Percentiles rank a stretch among this genome's conserved stretches.
phyloP scores from a whole-genome alignment of 1,140 invertebrate genomes.

The Aphaenogaster rudis region DNA sequence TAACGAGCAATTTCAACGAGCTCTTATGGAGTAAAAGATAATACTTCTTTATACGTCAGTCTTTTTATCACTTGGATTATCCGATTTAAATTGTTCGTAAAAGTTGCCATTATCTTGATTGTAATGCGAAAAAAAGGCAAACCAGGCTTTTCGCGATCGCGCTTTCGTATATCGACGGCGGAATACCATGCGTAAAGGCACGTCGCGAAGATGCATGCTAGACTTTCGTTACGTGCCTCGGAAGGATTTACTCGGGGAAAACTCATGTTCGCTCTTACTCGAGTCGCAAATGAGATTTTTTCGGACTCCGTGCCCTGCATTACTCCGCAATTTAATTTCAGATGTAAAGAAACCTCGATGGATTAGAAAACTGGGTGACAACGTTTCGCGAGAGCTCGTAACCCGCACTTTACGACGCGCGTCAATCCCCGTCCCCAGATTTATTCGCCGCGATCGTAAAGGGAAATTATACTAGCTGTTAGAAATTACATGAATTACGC shows the following conservation, averaged over 20 bases:
- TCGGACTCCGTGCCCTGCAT: conserved; percentile 39
- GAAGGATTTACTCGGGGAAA: conserved; percentile 39
- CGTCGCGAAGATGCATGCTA: conserved; percentile 26
- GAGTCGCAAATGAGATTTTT: conserved; percentile 56
- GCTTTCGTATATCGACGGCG: conserved; percentile 36
- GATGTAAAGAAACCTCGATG: conserved; percentile 43
- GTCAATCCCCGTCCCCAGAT: conserved; percentile 19
- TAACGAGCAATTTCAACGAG: neutral
- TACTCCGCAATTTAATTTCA: conserved; percentile 54
- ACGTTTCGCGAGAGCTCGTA: conserved; percentile 28
- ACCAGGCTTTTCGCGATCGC: conserved; percentile 21
- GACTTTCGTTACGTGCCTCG: conserved; percentile 40
- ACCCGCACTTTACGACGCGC: conserved; percentile 43
- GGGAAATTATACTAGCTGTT: conserved; percentile 45
- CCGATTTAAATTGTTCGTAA: conserved; percentile 38
- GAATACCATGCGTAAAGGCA: conserved; percentile 46
- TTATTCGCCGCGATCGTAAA: conserved; percentile 19
- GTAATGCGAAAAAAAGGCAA: neutral
- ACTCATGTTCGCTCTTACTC: conserved; percentile 39
- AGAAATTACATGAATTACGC: conserved; percentile 22
- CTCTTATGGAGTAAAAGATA: neutral
- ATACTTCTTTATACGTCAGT: neutral
- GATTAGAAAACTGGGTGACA: conserved; percentile 38
- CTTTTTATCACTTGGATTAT: neutral
- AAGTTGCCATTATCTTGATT: conserved; percentile 36